Base-by-base conservation (phyloP, 2,888 invertebrate species). In the Dicyrtomina minuta region DNA sequence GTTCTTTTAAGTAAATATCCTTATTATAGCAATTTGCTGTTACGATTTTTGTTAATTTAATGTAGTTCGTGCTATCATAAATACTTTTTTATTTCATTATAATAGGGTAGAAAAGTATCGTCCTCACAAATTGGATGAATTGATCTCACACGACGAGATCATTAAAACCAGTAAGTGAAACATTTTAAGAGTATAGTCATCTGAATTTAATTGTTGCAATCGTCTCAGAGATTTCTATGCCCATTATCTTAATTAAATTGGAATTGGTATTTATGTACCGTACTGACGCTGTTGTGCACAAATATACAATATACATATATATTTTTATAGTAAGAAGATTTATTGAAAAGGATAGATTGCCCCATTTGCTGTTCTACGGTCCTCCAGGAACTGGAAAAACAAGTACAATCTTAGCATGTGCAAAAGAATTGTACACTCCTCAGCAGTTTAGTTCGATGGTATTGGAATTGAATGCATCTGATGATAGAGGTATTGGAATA, bases 31-130 rank as follows among this genome's bases (percentile, higher is more conserved):
- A n/a, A n/a, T n/a, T n/a, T n/a, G n/a, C n/a, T n/a, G n/a, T n/a
- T n/a, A n/a, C n/a, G n/a, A n/a, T n/a, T n/a, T n/a, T n/a, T n/a
- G n/a, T n/a, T n/a, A n/a, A n/a, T n/a, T n/a, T n/a, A n/a, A n/a
- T n/a, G n/a, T n/a, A n/a, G n/a, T n/a, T n/a, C n/a, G n/a, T n/a
- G n/a, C n/a, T n/a, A 12, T 20, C 3, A 2, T 5, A 10, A 10
- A 49, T 39, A 20, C 10, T 17, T 39, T 51, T 13, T 15, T 33
- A 13, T 66, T 26, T n/a, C n/a, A n/a, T n/a, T n/a, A 6, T 44
- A 33, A 24, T 26, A 92, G 97, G 98, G 96, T 99, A 27, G 99
- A 99, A 84, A 99, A 99, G 82, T 99, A 99, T 83, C 89, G 99
- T 24, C 99, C 99, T 6, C 88, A 87, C 58, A 90, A 88, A 71